Base-by-base conservation (phyloP, 2,113 vertebrate species). In the Symphodus melops region DNA sequence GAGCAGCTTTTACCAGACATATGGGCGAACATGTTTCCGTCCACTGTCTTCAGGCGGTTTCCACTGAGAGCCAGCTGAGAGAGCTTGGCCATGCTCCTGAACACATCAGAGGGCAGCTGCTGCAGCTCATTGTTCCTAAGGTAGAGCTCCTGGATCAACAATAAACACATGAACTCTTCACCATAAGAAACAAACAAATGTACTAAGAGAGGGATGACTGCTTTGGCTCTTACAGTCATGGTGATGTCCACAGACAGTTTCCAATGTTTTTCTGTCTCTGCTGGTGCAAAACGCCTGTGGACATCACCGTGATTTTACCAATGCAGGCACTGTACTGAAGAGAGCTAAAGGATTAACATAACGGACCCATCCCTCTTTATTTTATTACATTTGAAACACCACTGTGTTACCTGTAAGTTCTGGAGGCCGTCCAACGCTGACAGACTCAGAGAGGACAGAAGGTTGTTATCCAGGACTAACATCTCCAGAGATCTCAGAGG, bases 381-480 rank as follows among this genome's bases (percentile, higher is more conserved):
- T 37, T 33, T 19, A 6, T n/a, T n/a, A 54, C 1, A 33, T 9
- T 10, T n/a, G 21, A 57, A 10, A 10, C 12, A 1, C 51, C 11
- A 44, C 2, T 9, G 0, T 46, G 3, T 75, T 67, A 91, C 90
- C 91, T 93, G 91, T 25, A 95, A 49, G 36, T 85, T 93, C 13
- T 13, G 68, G 57, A 95, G 74, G 28, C 93, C 94, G 33, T 93
- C 79, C 39, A 95, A 66, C 42, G 65, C 68, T 33, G 88, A 77
- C 2, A 56, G 19, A 0, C 42, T 89, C 58, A 94, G 51, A 3
- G 87, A 82, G 19, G 85, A 68, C n/a, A 95, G 82, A 21, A 90
- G 72, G 86, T 95, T 95, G 76, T 94, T 94, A 75, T 95, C 94
- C 5, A 95, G 79, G 58, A 95, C 93, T 69, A 95, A 53, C 90